A percentile compares a stretch with the other conserved stretches of the same genome.
phyloP scores from a whole-genome alignment of 2,888 invertebrate genomes.

The Tetropium fuscum region DNA sequence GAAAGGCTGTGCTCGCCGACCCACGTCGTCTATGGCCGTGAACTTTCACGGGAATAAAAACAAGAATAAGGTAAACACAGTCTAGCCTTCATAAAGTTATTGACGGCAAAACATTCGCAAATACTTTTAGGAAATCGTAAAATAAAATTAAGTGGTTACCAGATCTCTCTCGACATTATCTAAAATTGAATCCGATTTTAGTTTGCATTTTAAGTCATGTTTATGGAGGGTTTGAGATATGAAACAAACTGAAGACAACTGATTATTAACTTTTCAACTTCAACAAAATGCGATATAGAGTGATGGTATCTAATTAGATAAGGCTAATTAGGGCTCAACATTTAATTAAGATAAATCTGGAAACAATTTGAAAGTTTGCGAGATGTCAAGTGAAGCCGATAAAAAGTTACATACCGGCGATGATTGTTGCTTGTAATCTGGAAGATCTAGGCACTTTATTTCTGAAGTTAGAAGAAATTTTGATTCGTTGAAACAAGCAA shows the following conservation, averaged over 20 bases:
- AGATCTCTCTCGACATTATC: not conserved
- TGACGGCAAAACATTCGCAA: not conserved
- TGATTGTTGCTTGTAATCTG: no score
- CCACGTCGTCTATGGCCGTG: not conserved
- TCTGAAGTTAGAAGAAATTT: not conserved
- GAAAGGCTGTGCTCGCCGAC: not conserved
- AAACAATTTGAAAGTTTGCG: conserved; percentile 19
- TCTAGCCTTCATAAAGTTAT: conserved; percentile 1
- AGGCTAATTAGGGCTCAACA: conserved; percentile 2
- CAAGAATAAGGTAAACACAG: not conserved
- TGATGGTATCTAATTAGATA: conserved; percentile 13
- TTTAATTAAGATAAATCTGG: conserved; percentile 22
- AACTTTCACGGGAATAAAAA: not conserved
- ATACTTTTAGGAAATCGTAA: not conserved
- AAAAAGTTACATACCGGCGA: no score
- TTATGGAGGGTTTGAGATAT: not conserved
- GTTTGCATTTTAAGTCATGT: not conserved
- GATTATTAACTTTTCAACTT: conserved; percentile 14
- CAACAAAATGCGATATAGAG: conserved; percentile 10
- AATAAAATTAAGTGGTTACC: not conserved
- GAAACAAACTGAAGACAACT: not conserved
- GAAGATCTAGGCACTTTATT: no score
- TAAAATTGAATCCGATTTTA: not conserved
- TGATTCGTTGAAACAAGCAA: not conserved
- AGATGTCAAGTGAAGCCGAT: no score